Conservation (phyloP, 2,888 invertebrate genomes). For the Hirtodrosophila trivittata region DNA sequence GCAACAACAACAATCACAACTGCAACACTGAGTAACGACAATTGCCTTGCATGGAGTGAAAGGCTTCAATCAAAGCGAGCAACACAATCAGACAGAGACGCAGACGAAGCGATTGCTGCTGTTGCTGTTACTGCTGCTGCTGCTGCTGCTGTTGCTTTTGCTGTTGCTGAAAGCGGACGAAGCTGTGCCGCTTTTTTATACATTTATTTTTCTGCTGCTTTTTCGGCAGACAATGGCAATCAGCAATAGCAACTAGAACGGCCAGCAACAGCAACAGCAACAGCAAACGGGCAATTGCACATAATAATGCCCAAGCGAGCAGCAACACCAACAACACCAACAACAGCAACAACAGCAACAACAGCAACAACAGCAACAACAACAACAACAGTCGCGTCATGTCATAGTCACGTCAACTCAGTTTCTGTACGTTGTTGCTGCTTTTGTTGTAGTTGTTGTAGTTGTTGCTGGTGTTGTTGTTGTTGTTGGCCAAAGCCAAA, state of each 20-base stretch:
- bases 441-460: not conserved
- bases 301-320: slow-evolving; percentile 73
- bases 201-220: slow-evolving; percentile 61
- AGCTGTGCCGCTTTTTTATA: slow-evolving; percentile 67
- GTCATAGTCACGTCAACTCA: slow-evolving; percentile 80
- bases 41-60: slow-evolving; percentile 82
- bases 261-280: slow-evolving; percentile 53
- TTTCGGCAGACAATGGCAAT: slow-evolving; percentile 75
- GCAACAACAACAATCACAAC: slow-evolving; percentile 50
- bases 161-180: slow-evolving; percentile 50
- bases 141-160: slow-evolving; percentile 36
- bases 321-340: slow-evolving; percentile 51
- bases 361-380: slow-evolving; percentile 37
- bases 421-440: slow-evolving; percentile 54
- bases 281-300: slow-evolving; percentile 71
- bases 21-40: slow-evolving; percentile 60
- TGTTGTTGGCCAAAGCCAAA: slow-evolving; percentile 54
- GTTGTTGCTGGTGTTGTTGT: slow-evolving; percentile 13
- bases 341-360: too few species aligned
- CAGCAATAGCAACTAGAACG: slow-evolving; percentile 78
- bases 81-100: slow-evolving; percentile 70
- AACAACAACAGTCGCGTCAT: slow-evolving; percentile 68
- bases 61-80: slow-evolving; percentile 81
- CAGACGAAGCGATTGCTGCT: slow-evolving; percentile 69
- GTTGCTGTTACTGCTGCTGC: slow-evolving; percentile 29